These are phyloP conservation scores for Polypterus senegalus DNA, from an alignment of 2,113 vertebrate species.

Conservation along the genomic window DNA sequence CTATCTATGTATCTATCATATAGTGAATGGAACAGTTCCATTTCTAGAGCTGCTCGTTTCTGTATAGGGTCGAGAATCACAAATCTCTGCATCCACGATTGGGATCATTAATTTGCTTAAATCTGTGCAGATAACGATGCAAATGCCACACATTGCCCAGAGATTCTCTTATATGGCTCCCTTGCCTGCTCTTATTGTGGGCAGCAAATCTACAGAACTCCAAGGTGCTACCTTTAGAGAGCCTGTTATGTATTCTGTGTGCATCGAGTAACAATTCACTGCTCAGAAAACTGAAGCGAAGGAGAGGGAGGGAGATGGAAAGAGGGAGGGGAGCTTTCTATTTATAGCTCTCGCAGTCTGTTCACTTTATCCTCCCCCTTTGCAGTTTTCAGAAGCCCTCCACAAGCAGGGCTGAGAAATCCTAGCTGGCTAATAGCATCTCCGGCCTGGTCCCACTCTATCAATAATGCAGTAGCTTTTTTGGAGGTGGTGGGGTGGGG, in stretches of 20 bases:
- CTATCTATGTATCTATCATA: too few species aligned
- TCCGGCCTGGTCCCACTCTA: slow-evolving; percentile 14
- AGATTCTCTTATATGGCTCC: too few species aligned
- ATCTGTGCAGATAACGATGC: too few species aligned
- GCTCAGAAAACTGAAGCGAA: neutral
- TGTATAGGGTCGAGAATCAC: too few species aligned
- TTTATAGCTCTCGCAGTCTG: slow-evolving; percentile 29
- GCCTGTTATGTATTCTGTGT: slow-evolving; percentile 15
- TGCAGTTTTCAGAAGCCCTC: slow-evolving; percentile 10
- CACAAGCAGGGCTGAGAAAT: slow-evolving; percentile 26
- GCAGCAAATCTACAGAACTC: slow-evolving; percentile 2
- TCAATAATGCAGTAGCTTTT: slow-evolving; percentile 28
- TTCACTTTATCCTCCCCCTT: slow-evolving; percentile 4
- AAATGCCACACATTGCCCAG: too few species aligned
- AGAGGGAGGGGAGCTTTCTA: slow-evolving; percentile 21
- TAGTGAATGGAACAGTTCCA: too few species aligned
- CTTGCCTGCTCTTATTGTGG: too few species aligned
- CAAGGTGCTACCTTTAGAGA: slow-evolving; percentile 24
- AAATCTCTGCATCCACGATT: too few species aligned
- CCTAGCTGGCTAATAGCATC: slow-evolving; percentile 23
- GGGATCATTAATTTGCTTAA: too few species aligned
- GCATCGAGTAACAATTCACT: slow-evolving; percentile 20
- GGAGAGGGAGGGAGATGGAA: slow-evolving; percentile 9
- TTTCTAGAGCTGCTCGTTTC: too few species aligned
- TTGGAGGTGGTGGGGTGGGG: slow-evolving; percentile 6